phyloP scores from a whole-genome alignment of 1,140 invertebrate species.

The Linepithema humile region DNA sequence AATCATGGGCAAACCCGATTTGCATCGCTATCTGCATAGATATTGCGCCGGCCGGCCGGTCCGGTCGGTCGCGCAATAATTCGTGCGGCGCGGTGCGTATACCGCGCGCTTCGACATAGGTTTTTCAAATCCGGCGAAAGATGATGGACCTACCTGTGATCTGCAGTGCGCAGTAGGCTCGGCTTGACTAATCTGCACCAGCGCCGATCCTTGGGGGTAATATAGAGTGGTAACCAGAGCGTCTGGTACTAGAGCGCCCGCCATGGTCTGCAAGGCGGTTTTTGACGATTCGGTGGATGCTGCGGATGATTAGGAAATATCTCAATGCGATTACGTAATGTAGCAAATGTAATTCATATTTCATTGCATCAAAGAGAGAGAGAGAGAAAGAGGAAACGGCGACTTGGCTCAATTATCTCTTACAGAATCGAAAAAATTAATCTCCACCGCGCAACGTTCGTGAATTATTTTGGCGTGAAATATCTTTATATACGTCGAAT shows the following conservation, averaged over 20 bases:
- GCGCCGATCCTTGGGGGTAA: slow-evolving; percentile 80
- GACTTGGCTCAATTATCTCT: background rate
- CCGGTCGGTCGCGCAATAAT: slow-evolving; percentile 46
- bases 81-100: slow-evolving; percentile 30
- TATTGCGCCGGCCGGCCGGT: slow-evolving; percentile 51
- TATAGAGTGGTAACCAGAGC: slow-evolving; percentile 80
- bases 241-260: slow-evolving; percentile 82
- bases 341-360: background rate
- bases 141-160: slow-evolving; percentile 77
- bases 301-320: slow-evolving; percentile 53
- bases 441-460: background rate
- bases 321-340: background rate
- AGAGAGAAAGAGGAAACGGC: background rate
- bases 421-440: background rate
- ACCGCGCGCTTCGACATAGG: background rate
- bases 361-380: background rate
- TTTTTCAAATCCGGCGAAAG: slow-evolving; percentile 30
- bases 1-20: slow-evolving; percentile 69
- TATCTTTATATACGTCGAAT: no score
- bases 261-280: slow-evolving; percentile 85
- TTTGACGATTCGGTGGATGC: slow-evolving; percentile 85
- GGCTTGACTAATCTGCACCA: slow-evolving; percentile 84
- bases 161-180: slow-evolving; percentile 79
- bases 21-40: slow-evolving; percentile 72
- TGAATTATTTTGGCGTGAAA: no score